These are phyloP conservation scores for Ooceraea biroi DNA, from an alignment of 1,140 invertebrate species.

Conservation along the genomic window DNA sequence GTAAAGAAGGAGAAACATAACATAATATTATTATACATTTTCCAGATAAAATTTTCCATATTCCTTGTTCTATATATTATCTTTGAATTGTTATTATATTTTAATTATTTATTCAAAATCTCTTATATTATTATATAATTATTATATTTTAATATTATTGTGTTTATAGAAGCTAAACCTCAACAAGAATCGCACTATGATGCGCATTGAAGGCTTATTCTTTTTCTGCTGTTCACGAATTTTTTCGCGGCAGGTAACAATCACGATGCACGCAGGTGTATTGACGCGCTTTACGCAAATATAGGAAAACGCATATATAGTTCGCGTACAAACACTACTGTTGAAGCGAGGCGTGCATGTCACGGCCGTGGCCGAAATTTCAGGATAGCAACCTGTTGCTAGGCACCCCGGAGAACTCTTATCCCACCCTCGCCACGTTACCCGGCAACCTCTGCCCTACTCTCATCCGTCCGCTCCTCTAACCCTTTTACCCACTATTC, in stretches of 20 bases:
- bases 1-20: background rate
- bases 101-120: too few species aligned
- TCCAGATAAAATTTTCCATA: background rate
- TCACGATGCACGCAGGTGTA: background rate
- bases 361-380: conserved; percentile 75
- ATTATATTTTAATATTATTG: too few species aligned
- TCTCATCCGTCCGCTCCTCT: background rate
- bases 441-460: conserved; percentile 67
- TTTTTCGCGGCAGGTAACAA: conserved; percentile 7
- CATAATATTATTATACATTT: background rate
- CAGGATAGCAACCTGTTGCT: conserved; percentile 85
- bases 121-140: too few species aligned
- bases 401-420: conserved; percentile 83
- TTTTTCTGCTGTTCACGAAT: background rate
- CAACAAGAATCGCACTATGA: too few species aligned
- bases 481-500: conserved; percentile 18
- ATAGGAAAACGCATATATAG: conserved; percentile 12
- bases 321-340: background rate
- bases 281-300: conserved; percentile 8
- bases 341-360: conserved; percentile 33
- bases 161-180: too few species aligned
- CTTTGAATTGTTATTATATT: too few species aligned
- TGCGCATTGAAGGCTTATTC: background rate
- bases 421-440: conserved; percentile 74
- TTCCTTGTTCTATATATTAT: too few species aligned